phyloP scores from a whole-genome alignment of 92 coral and sea anemone genomes.

The Montipora capitata region DNA sequence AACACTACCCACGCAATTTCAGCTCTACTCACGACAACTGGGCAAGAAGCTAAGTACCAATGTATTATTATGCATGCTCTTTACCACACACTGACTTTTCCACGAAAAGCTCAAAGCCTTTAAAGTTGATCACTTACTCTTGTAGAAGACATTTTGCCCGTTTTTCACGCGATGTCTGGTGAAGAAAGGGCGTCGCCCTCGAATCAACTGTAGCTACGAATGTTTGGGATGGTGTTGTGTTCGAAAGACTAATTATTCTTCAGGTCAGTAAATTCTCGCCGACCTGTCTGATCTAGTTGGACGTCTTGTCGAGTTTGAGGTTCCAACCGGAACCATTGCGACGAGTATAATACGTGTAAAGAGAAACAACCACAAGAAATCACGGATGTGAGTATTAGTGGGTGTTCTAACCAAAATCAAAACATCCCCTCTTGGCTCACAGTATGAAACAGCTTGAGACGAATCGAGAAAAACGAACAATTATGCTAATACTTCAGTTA shows the following conservation, averaged over 20 bases:
- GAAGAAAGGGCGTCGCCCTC: constrained; percentile 1
- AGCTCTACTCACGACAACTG: neutral
- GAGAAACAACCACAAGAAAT: constrained; percentile 2
- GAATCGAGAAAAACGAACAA: constrained; percentile 22
- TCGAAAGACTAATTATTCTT: neutral
- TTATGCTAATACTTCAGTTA: constrained; percentile 23
- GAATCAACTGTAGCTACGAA: neutral
- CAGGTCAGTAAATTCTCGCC: constrained; percentile 19
- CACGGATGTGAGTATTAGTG: constrained; percentile 17
- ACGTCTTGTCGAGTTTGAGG: constrained; percentile 41
- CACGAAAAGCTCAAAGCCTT: neutral
- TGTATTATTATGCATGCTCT: neutral
- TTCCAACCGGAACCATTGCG: constrained; percentile 34
- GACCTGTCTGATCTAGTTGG: constrained; percentile 44
- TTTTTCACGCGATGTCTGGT: neutral
- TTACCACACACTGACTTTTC: constrained; percentile 29
- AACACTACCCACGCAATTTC: constrained; percentile 27
- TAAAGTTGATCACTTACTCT: neutral
- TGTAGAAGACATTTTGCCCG: constrained; percentile 1
- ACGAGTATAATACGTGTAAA: constrained; percentile 3
- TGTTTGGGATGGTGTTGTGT: neutral
- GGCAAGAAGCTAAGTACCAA: neutral
- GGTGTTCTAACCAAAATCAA: constrained; percentile 34
- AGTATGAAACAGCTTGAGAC: constrained; percentile 51
- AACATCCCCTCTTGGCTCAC: constrained; percentile 31